These are phyloP conservation scores for Acanthisitta chloris DNA, from an alignment of 2,113 vertebrate genomes.

Conservation along the genomic window DNA sequence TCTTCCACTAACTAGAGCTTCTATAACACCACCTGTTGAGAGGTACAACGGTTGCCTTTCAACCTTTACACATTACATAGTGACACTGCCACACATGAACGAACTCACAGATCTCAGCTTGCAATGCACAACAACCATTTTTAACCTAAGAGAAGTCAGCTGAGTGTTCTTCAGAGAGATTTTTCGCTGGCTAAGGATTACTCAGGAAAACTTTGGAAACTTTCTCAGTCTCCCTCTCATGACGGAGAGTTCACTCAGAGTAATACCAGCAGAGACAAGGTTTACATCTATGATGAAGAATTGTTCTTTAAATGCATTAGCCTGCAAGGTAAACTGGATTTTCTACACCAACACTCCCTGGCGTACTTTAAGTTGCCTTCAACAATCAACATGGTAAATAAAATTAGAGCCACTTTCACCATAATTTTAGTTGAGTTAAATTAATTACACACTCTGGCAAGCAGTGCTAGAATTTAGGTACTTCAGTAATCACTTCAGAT, in stretches of 20 bases:
- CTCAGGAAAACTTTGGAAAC: background rate
- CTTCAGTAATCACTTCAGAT: background rate
- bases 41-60: background rate
- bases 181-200: background rate
- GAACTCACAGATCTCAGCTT: background rate
- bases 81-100: background rate
- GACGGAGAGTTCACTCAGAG: background rate
- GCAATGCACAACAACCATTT: background rate
- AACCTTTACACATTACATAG: background rate
- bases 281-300: background rate
- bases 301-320: background rate
- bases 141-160: background rate
- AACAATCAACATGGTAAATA: background rate
- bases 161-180: background rate
- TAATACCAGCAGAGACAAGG: background rate
- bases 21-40: background rate
- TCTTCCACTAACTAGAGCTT: background rate
- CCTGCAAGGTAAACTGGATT: background rate
- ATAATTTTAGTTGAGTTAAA: background rate
- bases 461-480: background rate
- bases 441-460: background rate
- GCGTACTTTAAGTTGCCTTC: background rate
- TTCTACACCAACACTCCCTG: background rate
- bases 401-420: background rate
- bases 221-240: background rate